Base-by-base conservation (phyloP, 2,888 invertebrate species). In the Acanthosepion esculentum region DNA sequence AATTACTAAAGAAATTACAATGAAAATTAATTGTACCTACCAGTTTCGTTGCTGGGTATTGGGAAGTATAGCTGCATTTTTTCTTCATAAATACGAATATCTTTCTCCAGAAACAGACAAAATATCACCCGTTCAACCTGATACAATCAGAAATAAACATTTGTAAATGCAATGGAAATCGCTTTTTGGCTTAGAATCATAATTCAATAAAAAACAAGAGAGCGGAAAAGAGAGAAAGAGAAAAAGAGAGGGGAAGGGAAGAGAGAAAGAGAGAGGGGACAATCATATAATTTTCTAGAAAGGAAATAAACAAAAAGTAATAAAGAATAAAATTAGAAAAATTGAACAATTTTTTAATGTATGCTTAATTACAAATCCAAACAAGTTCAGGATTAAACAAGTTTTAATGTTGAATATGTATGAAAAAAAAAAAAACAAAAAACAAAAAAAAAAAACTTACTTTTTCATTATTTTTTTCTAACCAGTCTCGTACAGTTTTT, bases 81-180 rank as follows among this genome's bases (percentile, higher is more conserved):
- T 5, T 98, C 98, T 96, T 98, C 98, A 97, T 99, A 99, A 78
- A 98, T 98, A 91, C 98, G 98, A 91, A 98, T 98, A 97, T 99
- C 99, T 53, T 98, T 97, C 1, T 98, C 98, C 96, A 98, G 97
- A 96, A 99, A 99, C 8, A 98, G 97, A 96, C 99, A 99, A 97
- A 99, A 99, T 94, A 99, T 98, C 0, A 99, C 98, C 95, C 98
- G 98, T 94, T 98, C 98, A 95, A 99, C 97, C 98, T 98, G 97
- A n/a, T 97, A 97, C 95, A 94, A 53, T 23, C 12, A 92, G 10
- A 12, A 48, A 48, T 91, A 23, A 20, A 59, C 59, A 26, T 59
- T 59, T 59, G 59, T 59, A 7, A 59, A 59, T 59, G 59, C 23
- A 59, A 23, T 4, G 26, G 59, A 59, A 59, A 59, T 2, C 0